Evolutionary conservation across 2,113 vertebrate genomes (phyloP).

Genomic region (Chinchilla lanigera): DNA sequence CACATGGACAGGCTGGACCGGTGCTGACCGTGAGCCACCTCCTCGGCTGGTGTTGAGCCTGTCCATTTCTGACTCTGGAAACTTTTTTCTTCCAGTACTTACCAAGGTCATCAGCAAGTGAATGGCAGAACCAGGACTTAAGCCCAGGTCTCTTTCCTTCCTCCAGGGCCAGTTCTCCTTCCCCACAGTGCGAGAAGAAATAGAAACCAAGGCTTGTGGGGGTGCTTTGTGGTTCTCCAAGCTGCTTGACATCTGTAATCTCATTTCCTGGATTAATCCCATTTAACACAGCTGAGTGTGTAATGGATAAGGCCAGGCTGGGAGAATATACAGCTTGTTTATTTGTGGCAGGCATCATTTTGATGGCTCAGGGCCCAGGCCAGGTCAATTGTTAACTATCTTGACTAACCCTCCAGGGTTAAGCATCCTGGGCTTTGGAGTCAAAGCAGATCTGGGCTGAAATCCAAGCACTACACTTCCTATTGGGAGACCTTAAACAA

Average conservation of each 20-base stretch:
- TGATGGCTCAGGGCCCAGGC: not conserved
- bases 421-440: not conserved
- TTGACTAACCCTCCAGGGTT: not conserved
- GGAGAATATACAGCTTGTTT: not conserved
- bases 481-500: not conserved
- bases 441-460: not conserved
- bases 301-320: not conserved
- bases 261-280: constrained; percentile 74
- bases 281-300: constrained; percentile 65
- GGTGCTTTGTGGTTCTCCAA: not conserved
- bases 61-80: not conserved
- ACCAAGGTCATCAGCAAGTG: not conserved
- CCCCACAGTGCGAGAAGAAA: not conserved
- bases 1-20: fast-evolving
- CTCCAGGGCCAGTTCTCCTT: not conserved
- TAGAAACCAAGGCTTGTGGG: not conserved
- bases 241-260: constrained; percentile 69
- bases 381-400: not conserved
- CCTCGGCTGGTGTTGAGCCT: not conserved
- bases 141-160: not conserved
- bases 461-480: not conserved
- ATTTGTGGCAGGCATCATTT: not conserved
- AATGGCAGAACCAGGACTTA: not conserved
- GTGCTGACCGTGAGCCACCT: fast-evolving
- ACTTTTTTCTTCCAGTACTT: not conserved